Base-by-base conservation (phyloP, 2,797 vertebrate species). In the Allobates femoralis region DNA sequence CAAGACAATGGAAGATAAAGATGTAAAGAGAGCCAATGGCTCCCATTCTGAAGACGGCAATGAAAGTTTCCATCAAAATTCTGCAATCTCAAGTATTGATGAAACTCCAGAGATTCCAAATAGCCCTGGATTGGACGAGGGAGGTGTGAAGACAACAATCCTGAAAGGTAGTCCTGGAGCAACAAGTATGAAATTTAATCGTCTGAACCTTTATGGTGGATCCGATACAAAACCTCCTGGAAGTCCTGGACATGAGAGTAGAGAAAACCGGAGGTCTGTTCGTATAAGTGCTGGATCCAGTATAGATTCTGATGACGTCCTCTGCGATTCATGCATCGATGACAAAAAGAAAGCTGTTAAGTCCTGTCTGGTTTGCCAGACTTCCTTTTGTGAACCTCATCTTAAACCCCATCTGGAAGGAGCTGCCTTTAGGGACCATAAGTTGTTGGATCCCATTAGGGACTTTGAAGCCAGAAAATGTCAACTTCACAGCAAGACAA, bases 391-490 rank as follows among this genome's bases (percentile, higher is more conserved):
- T 0, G 98, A 99, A 83, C 95, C 94, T 91, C 98, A 99, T 89
- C 94, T 99, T 83, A 98, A 99, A 90, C 97, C 98, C 85, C 98
- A 99, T 85, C 96, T 95, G 23, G 97, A 99, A 92, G 96, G 96
- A 0, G 93, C 96, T 0, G 97, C 97, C 19, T 99, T 99, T 88
- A 97, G 98, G 12, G 95, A 98, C 89, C 98, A 99, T 93, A 98
- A 98, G 93, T 94, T 99, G 86, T 96, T 99, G 56, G 97, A 99
- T 46, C 97, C 98, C 90, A 98, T 98, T 71, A 95, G 96, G 80
- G 97, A 99, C 92, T 96, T 99, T 89, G 98, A 99, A 90, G 94
- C 97, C 76, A 96, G 98, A 90, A 98, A 99, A 93, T 99, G 98
- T 80, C 97, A 96, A 0, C 95, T 99, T 94, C 98, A 99, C 0